Base-by-base conservation (phyloP, 2,888 invertebrate species). In the Sphaerophoria rueppellii region DNA sequence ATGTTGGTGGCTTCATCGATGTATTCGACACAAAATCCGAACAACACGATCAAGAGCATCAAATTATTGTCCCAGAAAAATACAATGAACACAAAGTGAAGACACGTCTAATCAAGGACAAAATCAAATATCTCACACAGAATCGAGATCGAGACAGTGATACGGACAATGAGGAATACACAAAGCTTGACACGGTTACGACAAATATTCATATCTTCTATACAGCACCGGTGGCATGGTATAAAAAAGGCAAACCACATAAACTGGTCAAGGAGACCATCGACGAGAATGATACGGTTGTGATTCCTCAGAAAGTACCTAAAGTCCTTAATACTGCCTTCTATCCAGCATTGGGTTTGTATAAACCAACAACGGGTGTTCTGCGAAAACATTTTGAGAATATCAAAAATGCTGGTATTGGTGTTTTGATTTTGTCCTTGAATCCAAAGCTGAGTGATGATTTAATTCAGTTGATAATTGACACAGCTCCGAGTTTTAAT, bases 341-440 rank as follows among this genome's bases (percentile, higher is more conserved):
- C 87, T 91, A 91, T 89, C 91, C 92, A 9, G 89, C 90, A 0
- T 48, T 91, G 78, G 91, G 91, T 2, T 72, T 91, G 6, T 91
- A 91, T 88, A 91, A 88, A 73, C 90, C 90, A 7, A 90, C 89
- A 14, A 69, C 80, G 3, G 89, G 89, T 69, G 91, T 94, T 46
- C 91, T 95, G 46, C 90, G 93, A 34, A 90, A 92, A 69, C 95
- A 95, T 87, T 94, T 95, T 92, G 91, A 92, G 86, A 93, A 94
- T 89, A 92, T 95, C 12, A 91, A 92, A 60, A 92, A 92, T 57
- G 92, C 94, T 61, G 94, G 94, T 67, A 92, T 94, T 81, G 94
- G 94, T 50, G 94, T 94, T 9, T 88, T 94, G 11, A 94, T 91
- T 92, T 37, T 95, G 92, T 94, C 93, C 83, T 94, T 94, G 24